Evolutionary conservation across 2,797 vertebrate species (phyloP).

Genomic region (Siniperca undulata): DNA sequence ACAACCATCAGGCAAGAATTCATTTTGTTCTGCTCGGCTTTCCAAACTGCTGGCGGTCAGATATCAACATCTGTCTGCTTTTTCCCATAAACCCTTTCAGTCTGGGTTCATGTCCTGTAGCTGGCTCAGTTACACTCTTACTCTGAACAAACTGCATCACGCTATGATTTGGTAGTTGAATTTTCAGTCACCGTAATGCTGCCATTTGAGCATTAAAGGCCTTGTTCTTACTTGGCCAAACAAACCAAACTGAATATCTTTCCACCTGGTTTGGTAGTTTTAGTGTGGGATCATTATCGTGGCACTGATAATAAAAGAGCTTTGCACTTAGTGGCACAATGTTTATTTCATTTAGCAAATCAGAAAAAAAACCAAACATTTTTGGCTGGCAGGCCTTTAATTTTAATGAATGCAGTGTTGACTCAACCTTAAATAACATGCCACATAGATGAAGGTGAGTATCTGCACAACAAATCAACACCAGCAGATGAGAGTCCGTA

Average conservation of each 20-base stretch:
- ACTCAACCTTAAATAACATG: conserved; percentile 23
- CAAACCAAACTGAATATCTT: neutral
- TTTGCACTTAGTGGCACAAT: neutral
- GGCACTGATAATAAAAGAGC: conserved; percentile 20
- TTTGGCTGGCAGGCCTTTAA: conserved; percentile 15
- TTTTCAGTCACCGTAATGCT: neutral
- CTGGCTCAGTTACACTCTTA: neutral
- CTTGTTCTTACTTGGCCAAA: neutral
- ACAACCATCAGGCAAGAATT: conserved; percentile 10
- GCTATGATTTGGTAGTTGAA: neutral
- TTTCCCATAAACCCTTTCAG: neutral
- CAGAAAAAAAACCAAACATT: neutral
- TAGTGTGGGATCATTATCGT: conserved; percentile 15
- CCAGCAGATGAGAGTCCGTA: conserved; percentile 15
- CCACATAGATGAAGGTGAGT: conserved; percentile 3
- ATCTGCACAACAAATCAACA: conserved; percentile 42
- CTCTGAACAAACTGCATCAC: neutral
- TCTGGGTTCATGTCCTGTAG: neutral
- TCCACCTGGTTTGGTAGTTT: conserved; percentile 16
- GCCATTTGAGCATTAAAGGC: conserved; percentile 1
- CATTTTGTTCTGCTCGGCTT: conserved; percentile 20
- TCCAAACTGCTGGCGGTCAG: conserved; percentile 19
- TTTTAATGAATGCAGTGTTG: conserved; percentile 24
- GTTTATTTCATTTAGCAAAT: conserved; percentile 43
- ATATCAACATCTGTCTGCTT: conserved; percentile 28